phyloP scores from a whole-genome alignment of 2,888 invertebrate genomes.

The Eupelmus urozonus region DNA sequence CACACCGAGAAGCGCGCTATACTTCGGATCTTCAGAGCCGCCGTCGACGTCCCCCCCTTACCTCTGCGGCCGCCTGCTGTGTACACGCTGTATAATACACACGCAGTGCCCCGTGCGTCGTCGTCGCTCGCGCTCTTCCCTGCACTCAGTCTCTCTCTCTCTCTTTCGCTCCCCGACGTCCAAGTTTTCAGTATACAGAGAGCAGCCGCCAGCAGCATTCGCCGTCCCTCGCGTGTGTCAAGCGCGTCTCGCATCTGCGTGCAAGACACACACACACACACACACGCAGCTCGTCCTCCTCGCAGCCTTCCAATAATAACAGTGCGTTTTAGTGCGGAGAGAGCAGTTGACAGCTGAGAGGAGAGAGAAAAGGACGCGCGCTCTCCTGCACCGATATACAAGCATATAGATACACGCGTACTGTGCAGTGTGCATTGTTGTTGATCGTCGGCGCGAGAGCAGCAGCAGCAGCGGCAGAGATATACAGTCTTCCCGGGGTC shows the following conservation, averaged over 20 bases:
- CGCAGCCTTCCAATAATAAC: too few species aligned
- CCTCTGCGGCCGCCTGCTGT: neutral
- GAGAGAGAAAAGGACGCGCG: neutral
- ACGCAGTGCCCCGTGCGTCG: neutral
- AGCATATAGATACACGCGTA: constrained; percentile 1
- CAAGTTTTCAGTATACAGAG: too few species aligned
- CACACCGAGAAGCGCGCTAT: too few species aligned
- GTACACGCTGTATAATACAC: neutral
- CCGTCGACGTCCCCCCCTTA: too few species aligned
- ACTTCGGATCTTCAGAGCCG: too few species aligned
- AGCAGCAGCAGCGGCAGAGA: too few species aligned
- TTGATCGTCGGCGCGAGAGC: too few species aligned
- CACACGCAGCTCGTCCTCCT: neutral
- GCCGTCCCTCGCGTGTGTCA: constrained; percentile 47
- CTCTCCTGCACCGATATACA: too few species aligned
- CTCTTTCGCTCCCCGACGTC: neutral
- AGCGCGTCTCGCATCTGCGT: constrained; percentile 5
- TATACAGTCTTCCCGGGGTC: neutral
- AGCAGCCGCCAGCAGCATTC: constrained; percentile 24
- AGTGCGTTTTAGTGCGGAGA: neutral
- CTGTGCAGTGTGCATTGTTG: too few species aligned
- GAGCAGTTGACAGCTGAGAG: neutral
- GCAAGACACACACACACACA: neutral
- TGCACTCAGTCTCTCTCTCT: neutral
- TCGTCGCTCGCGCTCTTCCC: neutral